Evolutionary conservation across 2,113 vertebrate genomes (phyloP).

Genomic region (Varanus salvator): DNA sequence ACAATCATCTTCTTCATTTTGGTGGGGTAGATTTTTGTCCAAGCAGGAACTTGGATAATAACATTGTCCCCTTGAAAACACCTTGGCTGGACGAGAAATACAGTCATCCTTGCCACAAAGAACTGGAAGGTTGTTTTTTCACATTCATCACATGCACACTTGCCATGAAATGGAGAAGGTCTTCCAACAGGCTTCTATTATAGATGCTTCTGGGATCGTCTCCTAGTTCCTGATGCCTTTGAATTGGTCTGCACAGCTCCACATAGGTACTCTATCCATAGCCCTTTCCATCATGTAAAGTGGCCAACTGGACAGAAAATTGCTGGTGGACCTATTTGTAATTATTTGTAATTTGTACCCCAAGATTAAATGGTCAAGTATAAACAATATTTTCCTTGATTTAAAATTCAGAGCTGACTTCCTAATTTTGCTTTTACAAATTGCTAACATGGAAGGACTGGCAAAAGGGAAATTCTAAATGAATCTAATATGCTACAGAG

Average conservation of each 20-base stretch:
- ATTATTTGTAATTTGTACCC: background rate
- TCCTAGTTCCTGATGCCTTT: background rate
- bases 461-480: background rate
- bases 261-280: background rate
- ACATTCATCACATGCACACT: background rate
- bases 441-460: background rate
- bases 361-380: background rate
- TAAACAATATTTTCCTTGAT: background rate
- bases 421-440: background rate
- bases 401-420: background rate
- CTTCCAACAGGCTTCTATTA: background rate
- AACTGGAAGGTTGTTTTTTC: background rate
- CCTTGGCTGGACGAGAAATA: background rate
- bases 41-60: background rate
- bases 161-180: background rate
- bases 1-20: background rate
- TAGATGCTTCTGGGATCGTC: background rate
- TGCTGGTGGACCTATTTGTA: background rate
- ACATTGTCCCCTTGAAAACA: background rate
- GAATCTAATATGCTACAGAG: too few species aligned
- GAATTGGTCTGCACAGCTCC: background rate
- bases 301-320: background rate
- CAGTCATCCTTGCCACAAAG: background rate
- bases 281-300: background rate
- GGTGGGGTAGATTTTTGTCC: background rate